Conservation (phyloP, 2,797 vertebrate genomes). For the Coranthus polyacanthus region DNA sequence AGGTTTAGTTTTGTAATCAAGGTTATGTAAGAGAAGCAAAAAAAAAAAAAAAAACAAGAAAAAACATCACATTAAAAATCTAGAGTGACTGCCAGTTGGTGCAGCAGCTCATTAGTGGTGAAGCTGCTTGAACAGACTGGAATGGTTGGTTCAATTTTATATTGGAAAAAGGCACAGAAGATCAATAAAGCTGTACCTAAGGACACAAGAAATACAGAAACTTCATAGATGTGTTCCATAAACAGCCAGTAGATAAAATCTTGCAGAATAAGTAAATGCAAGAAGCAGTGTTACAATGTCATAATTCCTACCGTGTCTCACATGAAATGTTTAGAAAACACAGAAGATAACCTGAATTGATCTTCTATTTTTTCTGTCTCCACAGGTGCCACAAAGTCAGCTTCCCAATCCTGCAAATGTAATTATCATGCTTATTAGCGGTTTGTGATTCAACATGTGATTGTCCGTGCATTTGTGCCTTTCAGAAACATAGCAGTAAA, state of each 20-base stretch:
- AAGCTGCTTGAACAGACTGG: conserved; percentile 43
- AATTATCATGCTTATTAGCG: too few relatives aligned
- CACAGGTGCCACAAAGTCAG: not conserved
- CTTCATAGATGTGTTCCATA: conserved; percentile 18
- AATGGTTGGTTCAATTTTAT: conserved; percentile 51
- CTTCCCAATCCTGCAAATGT: too few relatives aligned
- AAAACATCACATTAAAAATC: not conserved
- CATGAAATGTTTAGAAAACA: conserved; percentile 12
- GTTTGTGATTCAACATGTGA: too few relatives aligned
- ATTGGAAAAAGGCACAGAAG: conserved; percentile 35
- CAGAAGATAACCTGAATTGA: conserved; percentile 5
- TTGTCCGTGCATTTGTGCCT: conserved; percentile 1
- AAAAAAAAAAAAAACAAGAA: not conserved
- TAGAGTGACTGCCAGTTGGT: conserved; percentile 11
- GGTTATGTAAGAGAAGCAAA: not conserved
- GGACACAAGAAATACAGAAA: conserved; percentile 36
- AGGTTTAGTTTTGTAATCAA: too few relatives aligned
- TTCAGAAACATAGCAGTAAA: too few relatives aligned
- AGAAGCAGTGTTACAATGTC: not conserved
- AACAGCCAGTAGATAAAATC: conserved; percentile 9
- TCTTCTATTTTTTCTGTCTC: not conserved
- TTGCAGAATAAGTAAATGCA: not conserved
- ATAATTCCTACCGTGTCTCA: not conserved
- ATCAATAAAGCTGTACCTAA: conserved; percentile 61
- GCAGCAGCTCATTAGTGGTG: conserved; percentile 57